A percentile compares a stretch with the other conserved stretches of the same genome.
Evolutionary conservation across 2,888 invertebrate genomes (phyloP).

Genomic region (Furcula furcula): DNA sequence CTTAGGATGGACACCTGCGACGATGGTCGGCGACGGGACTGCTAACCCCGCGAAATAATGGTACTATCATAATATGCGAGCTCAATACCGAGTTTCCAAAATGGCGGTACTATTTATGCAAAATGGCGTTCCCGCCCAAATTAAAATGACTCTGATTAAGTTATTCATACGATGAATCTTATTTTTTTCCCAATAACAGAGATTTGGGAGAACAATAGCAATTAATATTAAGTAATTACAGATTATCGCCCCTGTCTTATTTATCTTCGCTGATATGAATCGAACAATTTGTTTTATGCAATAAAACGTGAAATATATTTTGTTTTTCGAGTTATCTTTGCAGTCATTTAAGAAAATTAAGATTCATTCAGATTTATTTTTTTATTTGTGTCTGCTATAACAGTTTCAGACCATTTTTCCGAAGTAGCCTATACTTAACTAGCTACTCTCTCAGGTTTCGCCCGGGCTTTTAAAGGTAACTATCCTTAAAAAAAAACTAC

Average conservation of each 20-base stretch:
- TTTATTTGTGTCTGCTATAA: too few species aligned
- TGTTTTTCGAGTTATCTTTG: conserved; percentile 6
- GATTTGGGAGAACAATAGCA: conserved; percentile 23
- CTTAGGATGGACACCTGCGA: too few species aligned
- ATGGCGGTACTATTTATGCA: neutral
- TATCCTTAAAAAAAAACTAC: too few species aligned
- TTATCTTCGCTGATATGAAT: conserved; percentile 13
- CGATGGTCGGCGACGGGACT: too few species aligned
- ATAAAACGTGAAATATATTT: conserved; percentile 6
- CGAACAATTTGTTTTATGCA: conserved; percentile 3
- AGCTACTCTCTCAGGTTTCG: too few species aligned
- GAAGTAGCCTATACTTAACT: too few species aligned
- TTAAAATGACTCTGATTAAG: conserved; percentile 20
- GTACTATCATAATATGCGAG: too few species aligned
- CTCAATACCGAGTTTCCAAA: too few species aligned
- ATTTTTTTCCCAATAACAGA: conserved; percentile 26
- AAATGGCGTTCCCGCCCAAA: conserved; percentile 6
- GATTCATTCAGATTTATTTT: too few species aligned
- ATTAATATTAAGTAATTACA: conserved; percentile 39
- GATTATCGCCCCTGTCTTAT: conserved; percentile 28
- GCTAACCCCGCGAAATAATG: too few species aligned
- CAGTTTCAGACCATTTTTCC: too few species aligned
- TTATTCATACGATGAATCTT: conserved; percentile 23
- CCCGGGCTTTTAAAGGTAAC: too few species aligned
- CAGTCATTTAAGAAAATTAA: neutral